These are phyloP conservation scores for Cygnus olor DNA, from an alignment of 2,797 vertebrate genomes.

Conservation along the genomic window DNA sequence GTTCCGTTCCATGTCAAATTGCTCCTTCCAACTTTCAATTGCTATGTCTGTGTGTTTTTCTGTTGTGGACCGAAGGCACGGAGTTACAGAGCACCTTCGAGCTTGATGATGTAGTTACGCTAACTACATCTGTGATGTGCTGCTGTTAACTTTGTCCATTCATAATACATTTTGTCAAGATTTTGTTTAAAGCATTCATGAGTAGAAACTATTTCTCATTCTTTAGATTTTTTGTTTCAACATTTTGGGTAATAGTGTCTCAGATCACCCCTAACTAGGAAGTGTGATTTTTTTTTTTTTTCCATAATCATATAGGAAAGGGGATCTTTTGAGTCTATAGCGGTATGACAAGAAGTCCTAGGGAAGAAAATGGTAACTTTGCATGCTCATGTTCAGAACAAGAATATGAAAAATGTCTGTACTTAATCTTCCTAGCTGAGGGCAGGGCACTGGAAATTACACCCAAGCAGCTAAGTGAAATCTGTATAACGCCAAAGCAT, in stretches of 20 bases:
- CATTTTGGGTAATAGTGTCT: neutral
- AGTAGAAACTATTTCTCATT: neutral
- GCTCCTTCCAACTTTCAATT: neutral
- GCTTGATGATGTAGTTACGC: neutral
- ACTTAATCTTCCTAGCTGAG: neutral
- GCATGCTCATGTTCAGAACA: neutral
- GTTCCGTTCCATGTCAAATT: neutral
- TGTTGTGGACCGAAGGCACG: neutral
- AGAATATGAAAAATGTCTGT: neutral
- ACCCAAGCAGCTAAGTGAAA: neutral
- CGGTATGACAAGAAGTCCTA: neutral
- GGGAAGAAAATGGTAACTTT: neutral
- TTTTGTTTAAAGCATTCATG: neutral
- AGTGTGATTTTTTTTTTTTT: neutral
- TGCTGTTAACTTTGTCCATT: neutral
- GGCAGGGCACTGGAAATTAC: neutral
- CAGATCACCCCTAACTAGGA: neutral
- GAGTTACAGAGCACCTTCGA: neutral
- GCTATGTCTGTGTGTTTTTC: neutral
- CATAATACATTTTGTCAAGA: neutral
- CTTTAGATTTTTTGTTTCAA: neutral
- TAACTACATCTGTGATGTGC: neutral
- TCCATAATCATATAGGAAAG: neutral
- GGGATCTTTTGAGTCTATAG: neutral
- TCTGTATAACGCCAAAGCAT: neutral